Evolutionary conservation across 2,888 invertebrate species (phyloP).

Genomic region (Hirtodrosophila cameraria): DNA sequence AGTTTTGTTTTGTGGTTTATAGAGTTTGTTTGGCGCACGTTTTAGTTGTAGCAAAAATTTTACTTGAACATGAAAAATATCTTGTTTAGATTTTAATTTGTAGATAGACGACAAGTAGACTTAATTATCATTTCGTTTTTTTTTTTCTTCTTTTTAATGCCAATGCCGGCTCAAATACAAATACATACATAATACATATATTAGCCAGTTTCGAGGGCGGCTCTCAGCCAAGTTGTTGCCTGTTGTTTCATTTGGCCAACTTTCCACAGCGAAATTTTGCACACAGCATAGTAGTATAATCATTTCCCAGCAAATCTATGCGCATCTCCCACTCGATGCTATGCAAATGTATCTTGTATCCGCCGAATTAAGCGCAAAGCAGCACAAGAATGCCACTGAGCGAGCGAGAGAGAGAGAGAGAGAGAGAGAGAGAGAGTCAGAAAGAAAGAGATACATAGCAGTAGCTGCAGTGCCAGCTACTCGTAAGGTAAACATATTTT

Average conservation of each 20-base stretch:
- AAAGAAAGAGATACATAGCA: constrained; percentile 14
- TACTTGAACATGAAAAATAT: constrained; percentile 80
- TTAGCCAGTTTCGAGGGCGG: constrained; percentile 64
- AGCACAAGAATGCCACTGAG: constrained; percentile 49
- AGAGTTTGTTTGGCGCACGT: constrained; percentile 77
- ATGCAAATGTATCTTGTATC: constrained; percentile 63
- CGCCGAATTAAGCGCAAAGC: constrained; percentile 60
- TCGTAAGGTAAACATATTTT: constrained; percentile 80
- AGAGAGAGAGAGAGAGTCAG: constrained; percentile 4
- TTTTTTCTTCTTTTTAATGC: constrained; percentile 19
- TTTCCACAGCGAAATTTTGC: constrained; percentile 68
- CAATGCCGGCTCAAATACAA: constrained; percentile 29
- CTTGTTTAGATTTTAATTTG: constrained; percentile 83
- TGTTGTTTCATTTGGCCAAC: constrained; percentile 67
- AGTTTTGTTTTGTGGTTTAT: constrained; percentile 20
- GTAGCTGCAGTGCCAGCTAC: constrained; percentile 40
- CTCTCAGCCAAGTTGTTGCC: constrained; percentile 21
- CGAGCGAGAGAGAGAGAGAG: constrained; percentile 8
- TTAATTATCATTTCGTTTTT: constrained; percentile 80
- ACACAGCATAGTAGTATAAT: constrained; percentile 65
- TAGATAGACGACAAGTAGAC: constrained; percentile 82
- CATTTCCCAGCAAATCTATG: constrained; percentile 79
- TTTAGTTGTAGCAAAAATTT: constrained; percentile 79
- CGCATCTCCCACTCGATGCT: constrained; percentile 76
- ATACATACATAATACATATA: constrained; percentile 70